Evolutionary conservation across 2,888 invertebrate genomes (phyloP).

Genomic region (Sarcophaga variegata): DNA sequence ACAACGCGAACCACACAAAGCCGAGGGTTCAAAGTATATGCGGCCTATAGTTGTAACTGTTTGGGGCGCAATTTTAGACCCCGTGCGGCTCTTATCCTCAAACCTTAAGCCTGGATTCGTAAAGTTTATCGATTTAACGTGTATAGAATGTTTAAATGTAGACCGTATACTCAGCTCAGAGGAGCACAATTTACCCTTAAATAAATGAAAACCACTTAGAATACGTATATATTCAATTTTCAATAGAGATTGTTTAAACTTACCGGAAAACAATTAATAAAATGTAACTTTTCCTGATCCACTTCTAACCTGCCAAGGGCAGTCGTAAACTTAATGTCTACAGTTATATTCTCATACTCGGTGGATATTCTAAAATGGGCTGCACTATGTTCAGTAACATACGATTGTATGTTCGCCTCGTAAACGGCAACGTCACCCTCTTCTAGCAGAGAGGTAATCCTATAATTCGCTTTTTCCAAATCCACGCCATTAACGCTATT

Average conservation of each 20-base stretch:
- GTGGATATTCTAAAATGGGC: constrained; percentile 89
- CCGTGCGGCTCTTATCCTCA: constrained; percentile 81
- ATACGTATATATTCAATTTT: background rate
- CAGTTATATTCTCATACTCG: constrained; percentile 86
- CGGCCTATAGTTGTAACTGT: constrained; percentile 84
- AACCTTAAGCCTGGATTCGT: constrained; percentile 85
- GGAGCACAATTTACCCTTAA: constrained; percentile 89
- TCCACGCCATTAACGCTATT: constrained; percentile 64
- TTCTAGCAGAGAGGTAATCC: constrained; percentile 74
- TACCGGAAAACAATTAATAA: constrained; percentile 92
- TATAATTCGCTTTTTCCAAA: constrained; percentile 71
- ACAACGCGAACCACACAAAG: constrained; percentile 84
- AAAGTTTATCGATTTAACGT: constrained; percentile 84
- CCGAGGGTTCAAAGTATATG: constrained; percentile 88
- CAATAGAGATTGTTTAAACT: constrained; percentile 78
- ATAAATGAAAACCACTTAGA: constrained; percentile 22
- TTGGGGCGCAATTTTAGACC: constrained; percentile 82
- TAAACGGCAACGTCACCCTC: constrained; percentile 82
- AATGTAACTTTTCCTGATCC: constrained; percentile 86
- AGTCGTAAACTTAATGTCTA: constrained; percentile 89
- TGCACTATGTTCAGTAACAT: constrained; percentile 85
- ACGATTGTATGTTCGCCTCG: constrained; percentile 87
- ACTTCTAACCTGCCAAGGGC: constrained; percentile 88
- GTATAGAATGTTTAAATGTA: constrained; percentile 90
- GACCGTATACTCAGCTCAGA: constrained; percentile 91